These are phyloP conservation scores for Tursiops truncatus DNA, from an alignment of 2,113 vertebrate species.

Conservation along the genomic window DNA sequence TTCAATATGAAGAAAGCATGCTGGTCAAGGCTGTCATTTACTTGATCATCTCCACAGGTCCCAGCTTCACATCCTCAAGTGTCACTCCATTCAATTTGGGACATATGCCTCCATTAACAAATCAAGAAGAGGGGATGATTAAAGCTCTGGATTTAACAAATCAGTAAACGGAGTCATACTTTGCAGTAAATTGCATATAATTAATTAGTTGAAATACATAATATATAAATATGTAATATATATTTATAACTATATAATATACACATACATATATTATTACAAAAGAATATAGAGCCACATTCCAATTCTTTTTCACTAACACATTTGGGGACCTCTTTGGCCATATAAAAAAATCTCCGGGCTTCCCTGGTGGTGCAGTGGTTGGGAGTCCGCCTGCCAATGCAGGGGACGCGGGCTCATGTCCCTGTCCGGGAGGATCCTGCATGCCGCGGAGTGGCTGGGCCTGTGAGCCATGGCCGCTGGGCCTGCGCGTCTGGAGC, in stretches of 20 bases:
- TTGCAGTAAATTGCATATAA: background rate
- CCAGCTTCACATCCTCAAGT: background rate
- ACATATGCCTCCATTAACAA: background rate
- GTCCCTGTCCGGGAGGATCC: too few species aligned
- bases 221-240: background rate
- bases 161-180: background rate
- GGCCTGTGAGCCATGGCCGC: too few species aligned
- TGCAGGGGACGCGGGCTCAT: too few species aligned
- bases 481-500: too few species aligned
- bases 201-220: background rate
- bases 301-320: background rate
- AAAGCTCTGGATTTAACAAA: background rate
- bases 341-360: background rate
- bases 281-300: background rate
- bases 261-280: background rate
- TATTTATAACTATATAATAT: background rate
- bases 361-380: too few species aligned
- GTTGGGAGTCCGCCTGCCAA: too few species aligned
- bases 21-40: background rate
- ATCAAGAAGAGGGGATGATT: background rate
- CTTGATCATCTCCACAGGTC: background rate
- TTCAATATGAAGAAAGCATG: background rate
- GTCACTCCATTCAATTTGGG: background rate
- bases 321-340: background rate
- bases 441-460: too few species aligned